phyloP scores from a whole-genome alignment of 2,797 vertebrate species.

The Syngnathus rostellatus region DNA sequence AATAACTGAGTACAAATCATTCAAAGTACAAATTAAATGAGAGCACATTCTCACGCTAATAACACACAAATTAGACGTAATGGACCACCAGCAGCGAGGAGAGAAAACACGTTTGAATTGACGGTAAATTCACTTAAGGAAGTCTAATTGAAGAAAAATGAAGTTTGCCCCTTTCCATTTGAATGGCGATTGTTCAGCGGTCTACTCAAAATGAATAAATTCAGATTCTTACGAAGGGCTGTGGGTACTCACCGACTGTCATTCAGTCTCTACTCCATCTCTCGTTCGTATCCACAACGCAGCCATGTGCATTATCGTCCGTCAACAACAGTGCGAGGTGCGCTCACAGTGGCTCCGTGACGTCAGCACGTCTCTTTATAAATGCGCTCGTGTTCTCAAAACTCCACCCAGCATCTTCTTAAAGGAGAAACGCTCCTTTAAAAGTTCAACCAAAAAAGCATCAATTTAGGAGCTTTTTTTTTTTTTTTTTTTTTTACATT shows the following conservation, averaged over 20 bases:
- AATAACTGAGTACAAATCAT: background rate
- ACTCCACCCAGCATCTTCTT: constrained; percentile 55
- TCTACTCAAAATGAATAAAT: background rate
- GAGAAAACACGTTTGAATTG: background rate
- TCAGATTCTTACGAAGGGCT: background rate
- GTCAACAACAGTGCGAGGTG: constrained; percentile 43
- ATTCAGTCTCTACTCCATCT: background rate
- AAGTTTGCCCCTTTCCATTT: background rate
- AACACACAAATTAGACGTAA: background rate
- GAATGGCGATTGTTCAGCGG: background rate
- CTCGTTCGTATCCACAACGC: constrained; percentile 12
- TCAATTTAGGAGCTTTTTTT: background rate
- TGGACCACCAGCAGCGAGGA: background rate
- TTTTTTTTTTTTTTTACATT: background rate
- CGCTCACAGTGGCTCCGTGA: constrained; percentile 44
- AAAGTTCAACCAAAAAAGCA: background rate
- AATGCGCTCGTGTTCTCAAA: constrained; percentile 18
- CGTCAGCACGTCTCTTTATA: constrained; percentile 56
- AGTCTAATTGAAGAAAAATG: background rate
- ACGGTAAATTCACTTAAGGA: background rate
- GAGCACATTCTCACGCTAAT: background rate
- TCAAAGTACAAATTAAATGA: no score
- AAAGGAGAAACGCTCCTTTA: constrained; percentile 33
- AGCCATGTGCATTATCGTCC: constrained; percentile 52
- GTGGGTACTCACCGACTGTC: constrained; percentile 1